A percentile compares a stretch with the other conserved stretches of the same genome.
Evolutionary conservation across 2,797 vertebrate species (phyloP).

Genomic region (Myotis planiceps): DNA sequence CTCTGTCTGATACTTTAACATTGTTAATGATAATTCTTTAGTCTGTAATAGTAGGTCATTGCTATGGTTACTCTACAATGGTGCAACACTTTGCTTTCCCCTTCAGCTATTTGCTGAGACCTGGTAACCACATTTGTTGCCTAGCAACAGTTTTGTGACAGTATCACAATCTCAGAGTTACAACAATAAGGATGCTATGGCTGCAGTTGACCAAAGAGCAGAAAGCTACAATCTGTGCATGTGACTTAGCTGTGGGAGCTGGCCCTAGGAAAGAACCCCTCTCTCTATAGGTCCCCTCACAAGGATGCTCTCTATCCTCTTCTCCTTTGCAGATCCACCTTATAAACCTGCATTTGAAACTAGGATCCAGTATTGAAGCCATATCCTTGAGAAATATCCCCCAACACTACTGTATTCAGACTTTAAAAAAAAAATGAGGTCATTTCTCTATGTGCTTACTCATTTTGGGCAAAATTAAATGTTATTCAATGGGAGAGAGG

Average conservation of each 20-base stretch:
- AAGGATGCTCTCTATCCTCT: constrained; percentile 5
- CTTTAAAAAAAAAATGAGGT: constrained; percentile 40
- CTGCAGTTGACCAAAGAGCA: constrained; percentile 66
- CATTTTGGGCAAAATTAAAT: constrained; percentile 59
- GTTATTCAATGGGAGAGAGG: neutral
- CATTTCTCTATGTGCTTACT: constrained; percentile 49
- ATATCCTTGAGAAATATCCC: constrained; percentile 19
- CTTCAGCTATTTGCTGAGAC: constrained; percentile 90
- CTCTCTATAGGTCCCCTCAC: neutral
- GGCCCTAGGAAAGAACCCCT: neutral
- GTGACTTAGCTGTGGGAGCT: constrained; percentile 21
- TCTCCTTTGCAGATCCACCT: neutral
- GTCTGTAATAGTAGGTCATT: constrained; percentile 91
- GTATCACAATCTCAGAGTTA: constrained; percentile 88
- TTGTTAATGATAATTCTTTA: constrained; percentile 91
- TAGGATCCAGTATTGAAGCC: constrained; percentile 15
- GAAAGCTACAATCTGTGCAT: constrained; percentile 61
- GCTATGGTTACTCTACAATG: constrained; percentile 92
- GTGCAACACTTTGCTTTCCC: constrained; percentile 90
- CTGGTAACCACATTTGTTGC: constrained; percentile 91
- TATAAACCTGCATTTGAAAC: neutral
- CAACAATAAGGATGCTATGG: constrained; percentile 87
- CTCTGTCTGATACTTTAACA: constrained; percentile 88
- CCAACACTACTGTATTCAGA: constrained; percentile 6
- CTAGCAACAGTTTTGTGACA: constrained; percentile 93